phyloP scores from a whole-genome alignment of 2,888 invertebrate genomes.

The Melanostoma scalare region DNA sequence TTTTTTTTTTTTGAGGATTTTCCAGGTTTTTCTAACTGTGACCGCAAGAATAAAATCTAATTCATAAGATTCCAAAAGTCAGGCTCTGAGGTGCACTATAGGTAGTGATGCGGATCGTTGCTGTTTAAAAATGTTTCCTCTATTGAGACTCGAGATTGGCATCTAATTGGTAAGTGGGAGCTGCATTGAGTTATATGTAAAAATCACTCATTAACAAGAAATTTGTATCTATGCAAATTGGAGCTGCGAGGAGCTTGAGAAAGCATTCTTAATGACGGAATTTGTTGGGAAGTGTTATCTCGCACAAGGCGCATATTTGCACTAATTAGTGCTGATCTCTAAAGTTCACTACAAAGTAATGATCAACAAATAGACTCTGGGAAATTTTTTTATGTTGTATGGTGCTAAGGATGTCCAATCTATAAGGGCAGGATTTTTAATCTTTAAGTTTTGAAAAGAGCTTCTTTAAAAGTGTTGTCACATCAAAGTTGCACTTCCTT shows the following conservation, averaged over 20 bases:
- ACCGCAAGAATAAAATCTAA: slow-evolving; percentile 33
- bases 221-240: slow-evolving; percentile 73
- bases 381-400: no score
- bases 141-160: slow-evolving; percentile 51
- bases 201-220: slow-evolving; percentile 71
- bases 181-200: slow-evolving; percentile 64
- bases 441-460: no score
- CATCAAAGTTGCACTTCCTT: no score
- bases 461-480: no score
- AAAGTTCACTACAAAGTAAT: slow-evolving; percentile 24
- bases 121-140: slow-evolving; percentile 44
- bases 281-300: slow-evolving; percentile 49
- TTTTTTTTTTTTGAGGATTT: slow-evolving; percentile 51
- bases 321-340: slow-evolving; percentile 52
- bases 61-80: slow-evolving; percentile 57
- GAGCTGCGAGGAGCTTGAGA: background rate
- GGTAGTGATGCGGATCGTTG: slow-evolving; percentile 37
- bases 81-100: background rate
- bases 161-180: slow-evolving; percentile 51
- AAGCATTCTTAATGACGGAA: slow-evolving; percentile 28
- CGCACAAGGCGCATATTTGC: slow-evolving; percentile 34
- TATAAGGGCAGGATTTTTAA: no score
- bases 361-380: background rate
- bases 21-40: slow-evolving; percentile 34
- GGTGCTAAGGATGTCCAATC: no score